A percentile compares a stretch with the other conserved stretches of the same genome.
Conservation (phyloP, 1,140 invertebrate species). For the Drosophila kanapiae region DNA sequence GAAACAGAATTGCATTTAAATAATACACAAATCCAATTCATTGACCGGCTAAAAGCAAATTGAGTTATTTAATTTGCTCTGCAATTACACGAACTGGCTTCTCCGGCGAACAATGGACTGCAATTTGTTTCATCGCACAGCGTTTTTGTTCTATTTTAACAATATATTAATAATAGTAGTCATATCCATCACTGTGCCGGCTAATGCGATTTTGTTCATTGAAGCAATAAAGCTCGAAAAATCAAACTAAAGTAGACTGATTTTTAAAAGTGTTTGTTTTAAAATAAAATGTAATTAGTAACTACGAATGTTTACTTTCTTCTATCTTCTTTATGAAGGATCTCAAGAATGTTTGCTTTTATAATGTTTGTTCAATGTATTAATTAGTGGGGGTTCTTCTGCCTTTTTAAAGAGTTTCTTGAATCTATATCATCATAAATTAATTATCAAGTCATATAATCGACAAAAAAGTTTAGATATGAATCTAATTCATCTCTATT, state of each 20-base stretch:
- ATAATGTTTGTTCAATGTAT: background rate
- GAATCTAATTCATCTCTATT: background rate
- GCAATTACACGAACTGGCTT: conserved; percentile 37
- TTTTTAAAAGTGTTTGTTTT: background rate
- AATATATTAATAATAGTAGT: conserved; percentile 30
- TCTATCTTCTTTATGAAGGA: no score
- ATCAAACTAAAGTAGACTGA: background rate
- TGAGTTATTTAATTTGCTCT: conserved; percentile 54
- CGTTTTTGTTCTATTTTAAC: conserved; percentile 10
- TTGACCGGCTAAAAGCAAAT: conserved; percentile 55
- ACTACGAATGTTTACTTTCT: background rate
- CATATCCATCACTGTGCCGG: conserved; percentile 6
- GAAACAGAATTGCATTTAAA: conserved; percentile 49
- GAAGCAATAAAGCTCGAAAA: conserved; percentile 16
- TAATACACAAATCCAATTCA: conserved; percentile 59
- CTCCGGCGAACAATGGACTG: conserved; percentile 12
- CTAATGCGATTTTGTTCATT: conserved; percentile 37
- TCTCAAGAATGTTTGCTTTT: no score
- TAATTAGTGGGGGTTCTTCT: background rate
- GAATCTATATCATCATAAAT: background rate
- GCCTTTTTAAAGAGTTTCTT: background rate
- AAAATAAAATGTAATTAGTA: background rate
- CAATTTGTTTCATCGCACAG: conserved; percentile 33
- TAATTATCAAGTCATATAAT: background rate
- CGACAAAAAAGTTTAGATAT: background rate